Percentiles rank a stretch among this genome's conserved stretches.
These are phyloP conservation scores for Galleria mellonella DNA, from an alignment of 1,140 invertebrate genomes.

Conservation along the genomic window DNA sequence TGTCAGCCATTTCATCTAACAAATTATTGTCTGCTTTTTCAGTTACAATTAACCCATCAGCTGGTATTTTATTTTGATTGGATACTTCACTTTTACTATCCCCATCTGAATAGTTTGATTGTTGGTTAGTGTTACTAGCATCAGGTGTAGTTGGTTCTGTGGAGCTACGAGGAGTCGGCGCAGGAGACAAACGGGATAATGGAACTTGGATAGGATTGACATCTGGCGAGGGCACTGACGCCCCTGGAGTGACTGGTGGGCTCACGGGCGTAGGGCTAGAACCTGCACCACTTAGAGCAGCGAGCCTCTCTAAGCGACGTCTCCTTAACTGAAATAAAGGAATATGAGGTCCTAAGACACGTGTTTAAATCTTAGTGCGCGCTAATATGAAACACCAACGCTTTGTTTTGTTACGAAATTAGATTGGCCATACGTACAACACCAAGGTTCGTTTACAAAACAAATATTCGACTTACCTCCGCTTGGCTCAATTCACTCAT, in stretches of 20 bases:
- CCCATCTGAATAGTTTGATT: constrained; percentile 41
- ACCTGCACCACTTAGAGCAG: constrained; percentile 43
- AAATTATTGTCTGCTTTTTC: constrained; percentile 68
- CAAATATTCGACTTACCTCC: constrained; percentile 76
- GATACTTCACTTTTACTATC: constrained; percentile 49
- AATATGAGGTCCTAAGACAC: constrained; percentile 30
- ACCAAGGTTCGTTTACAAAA: constrained; percentile 57
- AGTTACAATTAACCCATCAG: constrained; percentile 67
- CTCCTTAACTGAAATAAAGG: constrained; percentile 55
- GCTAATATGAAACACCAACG: constrained; percentile 42
- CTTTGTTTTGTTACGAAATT: constrained; percentile 74
- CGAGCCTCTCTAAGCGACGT: constrained; percentile 57
- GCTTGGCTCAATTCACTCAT: constrained; percentile 87
- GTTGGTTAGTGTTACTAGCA: constrained; percentile 45
- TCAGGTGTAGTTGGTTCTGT: constrained; percentile 39
- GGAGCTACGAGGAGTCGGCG: constrained; percentile 33
- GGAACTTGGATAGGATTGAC: constrained; percentile 26
- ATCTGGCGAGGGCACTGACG: constrained; percentile 44
- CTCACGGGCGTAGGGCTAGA: constrained; percentile 37
- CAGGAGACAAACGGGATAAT: constrained; percentile 29
- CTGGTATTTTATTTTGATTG: constrained; percentile 60
- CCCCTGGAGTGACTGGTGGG: constrained; percentile 53
- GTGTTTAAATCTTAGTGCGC: constrained; percentile 35
- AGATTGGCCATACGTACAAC: constrained; percentile 66
- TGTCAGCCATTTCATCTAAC: constrained; percentile 69